Percentiles rank a stretch among this genome's conserved stretches.
Conservation (phyloP, 2,113 vertebrate genomes). For the Rhinichthys klamathensis region DNA sequence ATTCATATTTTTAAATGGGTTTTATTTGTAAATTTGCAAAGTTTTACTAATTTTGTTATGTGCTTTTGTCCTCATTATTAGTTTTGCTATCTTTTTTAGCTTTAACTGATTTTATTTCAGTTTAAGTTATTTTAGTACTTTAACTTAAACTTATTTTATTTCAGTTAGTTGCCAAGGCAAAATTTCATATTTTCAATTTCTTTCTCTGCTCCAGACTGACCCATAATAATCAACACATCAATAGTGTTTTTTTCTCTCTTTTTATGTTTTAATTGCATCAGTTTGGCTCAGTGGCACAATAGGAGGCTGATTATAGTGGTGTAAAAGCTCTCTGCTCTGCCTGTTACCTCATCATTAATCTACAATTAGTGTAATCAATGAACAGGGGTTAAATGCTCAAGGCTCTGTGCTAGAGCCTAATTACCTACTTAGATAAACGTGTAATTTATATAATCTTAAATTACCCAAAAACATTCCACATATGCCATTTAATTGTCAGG, state of each 20-base stretch:
- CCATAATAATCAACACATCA: not conserved
- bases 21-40: not conserved
- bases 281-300: not conserved
- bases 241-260: not conserved
- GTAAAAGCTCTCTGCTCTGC: not conserved
- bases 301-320: conserved; percentile 3
- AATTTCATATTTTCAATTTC: too few species aligned
- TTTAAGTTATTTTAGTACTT: too few species aligned
- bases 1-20: not conserved
- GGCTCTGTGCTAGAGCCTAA: not conserved
- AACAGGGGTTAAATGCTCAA: conserved; percentile 10
- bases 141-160: too few species aligned
- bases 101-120: too few species aligned
- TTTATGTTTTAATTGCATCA: not conserved
- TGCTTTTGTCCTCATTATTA: too few species aligned
- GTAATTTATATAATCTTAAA: conserved; percentile 26
- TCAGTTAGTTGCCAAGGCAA: too few species aligned
- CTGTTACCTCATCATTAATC: conserved; percentile 14
- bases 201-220: not conserved
- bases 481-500: not conserved
- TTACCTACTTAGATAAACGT: not conserved
- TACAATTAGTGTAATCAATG: conserved; percentile 12
- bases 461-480: conserved; percentile 25
- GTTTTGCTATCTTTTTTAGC: too few species aligned
- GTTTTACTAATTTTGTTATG: too few species aligned